Evolutionary conservation across 2,888 invertebrate genomes (phyloP), one percentile per base, ranked within the genome.

Genomic region (Agrilus biguttatus): DNA sequence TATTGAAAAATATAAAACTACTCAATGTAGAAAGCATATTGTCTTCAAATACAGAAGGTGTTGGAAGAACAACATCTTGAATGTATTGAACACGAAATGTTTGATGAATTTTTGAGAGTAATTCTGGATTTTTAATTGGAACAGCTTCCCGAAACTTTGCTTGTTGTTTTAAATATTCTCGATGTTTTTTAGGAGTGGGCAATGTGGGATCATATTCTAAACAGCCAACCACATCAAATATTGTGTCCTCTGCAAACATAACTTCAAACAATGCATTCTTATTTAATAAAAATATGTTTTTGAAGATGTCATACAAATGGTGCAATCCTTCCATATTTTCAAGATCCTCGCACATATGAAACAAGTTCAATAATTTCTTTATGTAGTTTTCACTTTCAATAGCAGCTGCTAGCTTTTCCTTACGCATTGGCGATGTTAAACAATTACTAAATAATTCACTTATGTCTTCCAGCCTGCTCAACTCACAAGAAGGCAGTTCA

Each of bases 61-160:
- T 92, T 19, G 98, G 98, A 62, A 99, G 73, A 57, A 98, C 97
- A 57, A 97, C 95, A 70, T 99, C 98, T 63, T 90, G 89, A 59
- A 98, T 96, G 70, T 99, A 99, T 73, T 99, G 98, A 60, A 98
- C 96, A 66, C 97, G 80, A 71, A 96, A 98, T 44, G 97, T 98
- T 71, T 98, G 97, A 71, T 99, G 98, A 56, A 99, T 99, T 77
- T 98, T 99, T 44, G 91, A 86, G 55, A 93, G 73, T 52, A 99
- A 75, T 70, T 97, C 97, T 50, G 79, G 77, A 68, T 96, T 96
- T 60, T 86, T 83, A 48, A 99, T 95, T 45, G 95, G 93, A 59
- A 99, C 88, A 44, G 89, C 90, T 68, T 90, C 89, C 57, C 85
- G 82, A 65, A 90, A 91, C 69, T 83, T 86, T 17, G 95, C 92